These are phyloP conservation scores for Congeria kusceri DNA, from an alignment of 2,888 invertebrate species.

Conservation along the genomic window DNA sequence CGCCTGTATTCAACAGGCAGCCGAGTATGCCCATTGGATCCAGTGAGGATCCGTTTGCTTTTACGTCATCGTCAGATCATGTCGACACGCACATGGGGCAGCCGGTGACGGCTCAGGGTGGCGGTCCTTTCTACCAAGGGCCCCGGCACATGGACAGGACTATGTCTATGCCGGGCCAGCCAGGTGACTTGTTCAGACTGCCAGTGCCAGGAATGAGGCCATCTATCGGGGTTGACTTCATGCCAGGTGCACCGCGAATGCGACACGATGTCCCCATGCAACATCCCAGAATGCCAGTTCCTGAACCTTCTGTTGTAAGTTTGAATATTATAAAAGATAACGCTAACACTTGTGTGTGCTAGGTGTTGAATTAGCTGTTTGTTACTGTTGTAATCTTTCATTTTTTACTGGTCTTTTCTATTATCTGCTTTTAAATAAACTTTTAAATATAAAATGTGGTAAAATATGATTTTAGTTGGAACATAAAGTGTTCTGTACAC, in stretches of 20 bases:
- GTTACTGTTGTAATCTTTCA: slow-evolving; percentile 15
- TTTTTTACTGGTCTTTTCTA: background rate
- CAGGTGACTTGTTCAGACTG: slow-evolving; percentile 54
- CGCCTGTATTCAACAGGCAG: slow-evolving; percentile 38
- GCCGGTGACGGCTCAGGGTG: slow-evolving; percentile 34
- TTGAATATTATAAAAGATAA: background rate
- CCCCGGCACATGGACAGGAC: slow-evolving; percentile 26
- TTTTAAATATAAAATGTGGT: no score
- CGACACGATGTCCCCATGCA: slow-evolving; percentile 51
- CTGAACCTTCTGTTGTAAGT: slow-evolving; percentile 69
- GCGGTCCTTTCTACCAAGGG: background rate
- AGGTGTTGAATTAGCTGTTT: background rate
- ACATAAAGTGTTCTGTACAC: no score
- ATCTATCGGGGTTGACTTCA: slow-evolving; percentile 2
- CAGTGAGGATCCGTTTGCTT: slow-evolving; percentile 25
- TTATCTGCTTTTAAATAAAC: background rate
- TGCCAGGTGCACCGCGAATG: slow-evolving; percentile 29
- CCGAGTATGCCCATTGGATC: slow-evolving; percentile 35
- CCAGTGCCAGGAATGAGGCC: slow-evolving; percentile 52
- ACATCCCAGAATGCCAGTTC: slow-evolving; percentile 49
- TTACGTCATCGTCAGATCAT: slow-evolving; percentile 31
- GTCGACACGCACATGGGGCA: slow-evolving; percentile 86
- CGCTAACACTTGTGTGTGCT: background rate
- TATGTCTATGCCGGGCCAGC: slow-evolving; percentile 36
- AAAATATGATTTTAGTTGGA: no score